phyloP scores from a whole-genome alignment of 1,140 invertebrate genomes.

The Coelopa frigida region DNA sequence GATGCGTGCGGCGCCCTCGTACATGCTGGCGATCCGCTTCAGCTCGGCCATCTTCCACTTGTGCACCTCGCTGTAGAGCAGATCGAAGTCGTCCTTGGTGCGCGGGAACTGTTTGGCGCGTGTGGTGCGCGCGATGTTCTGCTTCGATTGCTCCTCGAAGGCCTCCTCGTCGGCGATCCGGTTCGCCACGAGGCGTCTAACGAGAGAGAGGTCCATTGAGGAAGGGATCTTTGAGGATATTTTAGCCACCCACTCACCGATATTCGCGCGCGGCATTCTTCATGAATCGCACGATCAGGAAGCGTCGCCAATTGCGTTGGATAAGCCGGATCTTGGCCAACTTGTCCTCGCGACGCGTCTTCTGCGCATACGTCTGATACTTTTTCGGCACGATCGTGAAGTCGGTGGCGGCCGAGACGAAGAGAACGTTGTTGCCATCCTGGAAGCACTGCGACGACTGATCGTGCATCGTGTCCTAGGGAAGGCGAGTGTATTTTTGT shows the following conservation, averaged over 20 bases:
- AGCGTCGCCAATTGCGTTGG: slow-evolving; percentile 40
- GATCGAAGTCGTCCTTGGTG: slow-evolving; percentile 51
- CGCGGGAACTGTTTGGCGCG: slow-evolving; percentile 49
- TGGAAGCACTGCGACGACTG: slow-evolving; percentile 36
- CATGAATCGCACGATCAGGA: slow-evolving; percentile 34
- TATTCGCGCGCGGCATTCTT: slow-evolving; percentile 41
- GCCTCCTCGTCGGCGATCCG: slow-evolving; percentile 23
- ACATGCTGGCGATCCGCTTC: slow-evolving; percentile 45
- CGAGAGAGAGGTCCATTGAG: not conserved
- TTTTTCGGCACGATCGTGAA: slow-evolving; percentile 30
- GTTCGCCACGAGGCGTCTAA: slow-evolving; percentile 28
- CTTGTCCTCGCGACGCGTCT: slow-evolving; percentile 23
- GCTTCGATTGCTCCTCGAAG: slow-evolving; percentile 26
- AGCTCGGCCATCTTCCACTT: slow-evolving; percentile 51
- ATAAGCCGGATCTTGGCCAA: slow-evolving; percentile 36
- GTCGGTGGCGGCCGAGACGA: slow-evolving; percentile 26
- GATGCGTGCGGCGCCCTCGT: slow-evolving; percentile 48
- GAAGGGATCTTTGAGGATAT: not conserved
- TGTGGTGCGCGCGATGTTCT: slow-evolving; percentile 40
- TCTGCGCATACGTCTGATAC: slow-evolving; percentile 36
- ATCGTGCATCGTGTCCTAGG: slow-evolving; percentile 35
- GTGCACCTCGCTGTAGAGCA: slow-evolving; percentile 50
- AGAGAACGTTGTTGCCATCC: slow-evolving; percentile 33
- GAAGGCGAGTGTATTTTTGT: not conserved
- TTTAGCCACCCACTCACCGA: slow-evolving; percentile 24